phyloP scores from a whole-genome alignment of 2,888 invertebrate species.

The Graphium colonna region DNA sequence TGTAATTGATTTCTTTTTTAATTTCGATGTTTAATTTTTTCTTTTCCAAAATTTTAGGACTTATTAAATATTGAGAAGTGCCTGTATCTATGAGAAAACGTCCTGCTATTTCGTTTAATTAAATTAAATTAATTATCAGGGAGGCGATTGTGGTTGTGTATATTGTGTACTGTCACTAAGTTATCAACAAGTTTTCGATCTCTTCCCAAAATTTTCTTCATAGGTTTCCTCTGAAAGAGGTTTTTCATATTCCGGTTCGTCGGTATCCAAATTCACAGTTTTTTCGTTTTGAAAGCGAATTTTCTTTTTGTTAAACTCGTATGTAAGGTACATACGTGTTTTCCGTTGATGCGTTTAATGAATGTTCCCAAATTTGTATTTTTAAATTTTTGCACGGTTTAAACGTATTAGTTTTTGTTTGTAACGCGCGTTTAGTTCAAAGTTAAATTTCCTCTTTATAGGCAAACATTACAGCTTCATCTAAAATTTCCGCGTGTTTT shows the following conservation, averaged over 20 bases:
- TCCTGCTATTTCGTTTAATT: conserved; percentile 20
- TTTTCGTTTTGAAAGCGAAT: background rate
- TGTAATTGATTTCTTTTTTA: too few species aligned
- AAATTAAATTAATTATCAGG: conserved; percentile 20
- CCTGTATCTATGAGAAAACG: conserved; percentile 25
- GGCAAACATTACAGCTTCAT: background rate
- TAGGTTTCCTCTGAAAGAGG: background rate
- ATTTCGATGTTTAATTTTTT: too few species aligned
- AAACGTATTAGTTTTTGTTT: too few species aligned
- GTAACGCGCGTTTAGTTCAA: background rate
- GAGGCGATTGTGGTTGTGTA: conserved; percentile 11
- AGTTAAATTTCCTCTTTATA: conserved; percentile 1
- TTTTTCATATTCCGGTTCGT: background rate
- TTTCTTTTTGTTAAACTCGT: too few species aligned
- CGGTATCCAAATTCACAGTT: background rate
- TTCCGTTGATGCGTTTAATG: too few species aligned
- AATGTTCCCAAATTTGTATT: too few species aligned
- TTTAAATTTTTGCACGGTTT: too few species aligned
- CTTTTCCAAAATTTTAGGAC: conserved; percentile 22
- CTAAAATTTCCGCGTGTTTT: background rate
- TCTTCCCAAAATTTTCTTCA: conserved; percentile 2
- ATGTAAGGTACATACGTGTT: too few species aligned
- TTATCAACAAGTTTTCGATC: too few species aligned
- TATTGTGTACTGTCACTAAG: conserved; percentile 4
- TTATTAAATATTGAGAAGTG: conserved; percentile 22